phyloP scores from a whole-genome alignment of 2,888 invertebrate species.

The Eumacrocentrus americanus region DNA sequence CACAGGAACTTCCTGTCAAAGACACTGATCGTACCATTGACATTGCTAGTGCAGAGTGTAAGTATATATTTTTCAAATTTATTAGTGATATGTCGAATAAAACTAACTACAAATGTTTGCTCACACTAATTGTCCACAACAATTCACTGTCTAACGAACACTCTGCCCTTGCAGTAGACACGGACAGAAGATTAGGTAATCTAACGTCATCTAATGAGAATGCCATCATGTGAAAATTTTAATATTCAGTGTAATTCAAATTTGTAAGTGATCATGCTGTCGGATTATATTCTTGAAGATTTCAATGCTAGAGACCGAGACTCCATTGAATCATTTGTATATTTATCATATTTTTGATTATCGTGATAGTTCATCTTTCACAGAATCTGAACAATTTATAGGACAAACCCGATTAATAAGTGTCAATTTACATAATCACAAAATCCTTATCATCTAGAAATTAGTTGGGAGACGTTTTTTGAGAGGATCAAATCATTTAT shows the following conservation, averaged over 20 bases:
- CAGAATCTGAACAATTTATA: neutral
- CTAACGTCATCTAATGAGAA: constrained; percentile 56
- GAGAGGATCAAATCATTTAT: constrained; percentile 18
- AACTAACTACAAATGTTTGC: constrained; percentile 16
- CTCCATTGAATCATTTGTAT: too few species aligned
- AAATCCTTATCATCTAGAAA: constrained; percentile 6
- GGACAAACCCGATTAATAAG: neutral
- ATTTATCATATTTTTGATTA: too few species aligned
- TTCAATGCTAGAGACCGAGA: neutral
- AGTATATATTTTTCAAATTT: constrained; percentile 43
- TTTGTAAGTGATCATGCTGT: constrained; percentile 60
- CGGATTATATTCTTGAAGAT: constrained; percentile 27
- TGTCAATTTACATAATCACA: neutral
- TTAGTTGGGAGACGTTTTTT: constrained; percentile 19
- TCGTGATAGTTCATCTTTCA: too few species aligned
- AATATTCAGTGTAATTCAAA: constrained; percentile 50
- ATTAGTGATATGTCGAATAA: constrained; percentile 1
- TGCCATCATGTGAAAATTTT: constrained; percentile 55
- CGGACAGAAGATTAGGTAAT: constrained; percentile 59
- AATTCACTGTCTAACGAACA: constrained; percentile 9
- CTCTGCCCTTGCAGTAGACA: constrained; percentile 55
- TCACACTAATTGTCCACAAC: constrained; percentile 5
- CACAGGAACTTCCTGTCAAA: constrained; percentile 60
- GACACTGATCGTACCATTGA: constrained; percentile 61
- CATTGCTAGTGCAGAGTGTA: constrained; percentile 64